Base-by-base conservation (phyloP, 1,140 invertebrate genomes). In the Vanessa atalanta region DNA sequence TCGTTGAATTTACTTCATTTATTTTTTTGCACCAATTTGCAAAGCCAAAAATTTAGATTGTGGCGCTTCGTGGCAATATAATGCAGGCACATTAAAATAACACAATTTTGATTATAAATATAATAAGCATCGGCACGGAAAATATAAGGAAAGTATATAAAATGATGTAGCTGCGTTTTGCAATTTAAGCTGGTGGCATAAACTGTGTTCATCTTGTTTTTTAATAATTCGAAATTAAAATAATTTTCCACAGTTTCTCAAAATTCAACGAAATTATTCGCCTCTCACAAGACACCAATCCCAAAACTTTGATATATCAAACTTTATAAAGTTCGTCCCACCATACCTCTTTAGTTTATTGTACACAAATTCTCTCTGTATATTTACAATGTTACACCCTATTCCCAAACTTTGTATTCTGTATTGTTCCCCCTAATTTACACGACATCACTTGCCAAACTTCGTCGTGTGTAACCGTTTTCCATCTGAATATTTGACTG, bases 361-460 rank as follows among this genome's bases (percentile, higher is more conserved):
- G 76, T 73, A 71, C 70, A 75, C 71, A 72, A 80, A 73, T 77
- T 80, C 67, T 15, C 64, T 37, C 43, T 72, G 73, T 72, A 63
- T 73, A 71, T 73, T 76, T 73, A 70, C 65, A 73, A 65, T 75
- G 50, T 77, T 63, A 47, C 63, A 13, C 60, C 57, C 50, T 60
- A 64, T 61, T 72, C 43, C 26, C 50, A 74, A 80, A 70, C 70
- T 79, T 79, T 71, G 77, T 79, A 72, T 78, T 55, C 55, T 55
- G 76, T 73, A 80, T 80, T 80, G 76, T 75, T 77, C 75, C 61
- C 68, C 72, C 79, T 78, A 78, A 80, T 80, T 80, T 77, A 78
- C 79, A 80, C 75, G 76, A 77, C 79, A 77, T 77, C 78, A 66
- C 78, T 72, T 73, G 26, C 51, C 57, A 65, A 77, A 77, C 68